A percentile compares a stretch with the other conserved stretches of the same genome.
Conservation (phyloP, 1,140 invertebrate genomes). For the Lamellibrachia luymesi region DNA sequence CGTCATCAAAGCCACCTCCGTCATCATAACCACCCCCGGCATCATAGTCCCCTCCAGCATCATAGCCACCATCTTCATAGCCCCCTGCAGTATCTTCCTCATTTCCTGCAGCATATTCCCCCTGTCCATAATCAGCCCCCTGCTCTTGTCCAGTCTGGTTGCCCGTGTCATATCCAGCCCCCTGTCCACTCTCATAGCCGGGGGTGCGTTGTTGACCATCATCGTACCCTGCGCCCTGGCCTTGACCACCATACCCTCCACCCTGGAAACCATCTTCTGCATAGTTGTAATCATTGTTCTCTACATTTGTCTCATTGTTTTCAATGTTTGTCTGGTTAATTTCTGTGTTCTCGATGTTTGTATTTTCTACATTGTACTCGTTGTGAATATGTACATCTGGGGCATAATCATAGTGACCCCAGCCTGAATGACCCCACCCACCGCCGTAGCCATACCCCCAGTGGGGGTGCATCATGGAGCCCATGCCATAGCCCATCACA, state of each 20-base stretch:
- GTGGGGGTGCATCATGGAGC: constrained; percentile 3
- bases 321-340: constrained; percentile 19
- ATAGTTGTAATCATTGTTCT: constrained; percentile 16
- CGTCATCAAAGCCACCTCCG: constrained; percentile 17
- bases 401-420: constrained; percentile 18
- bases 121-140: constrained; percentile 10
- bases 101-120: constrained; percentile 11
- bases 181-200: not conserved
- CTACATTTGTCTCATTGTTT: constrained; percentile 19
- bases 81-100: not conserved
- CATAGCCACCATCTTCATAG: constrained; percentile 18
- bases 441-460: constrained; percentile 26
- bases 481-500: constrained; percentile 10
- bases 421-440: constrained; percentile 26
- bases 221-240: constrained; percentile 4
- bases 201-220: not conserved
- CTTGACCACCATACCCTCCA: constrained; percentile 13
- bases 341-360: constrained; percentile 18
- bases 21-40: constrained; percentile 13
- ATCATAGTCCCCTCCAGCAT: constrained; percentile 12
- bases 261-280: constrained; percentile 15
- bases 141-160: not conserved
- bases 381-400: constrained; percentile 14
- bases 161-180: not conserved
- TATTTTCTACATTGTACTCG: constrained; percentile 18